Conservation (phyloP, 2,888 invertebrate species). For the Silvanus unidentatus region DNA sequence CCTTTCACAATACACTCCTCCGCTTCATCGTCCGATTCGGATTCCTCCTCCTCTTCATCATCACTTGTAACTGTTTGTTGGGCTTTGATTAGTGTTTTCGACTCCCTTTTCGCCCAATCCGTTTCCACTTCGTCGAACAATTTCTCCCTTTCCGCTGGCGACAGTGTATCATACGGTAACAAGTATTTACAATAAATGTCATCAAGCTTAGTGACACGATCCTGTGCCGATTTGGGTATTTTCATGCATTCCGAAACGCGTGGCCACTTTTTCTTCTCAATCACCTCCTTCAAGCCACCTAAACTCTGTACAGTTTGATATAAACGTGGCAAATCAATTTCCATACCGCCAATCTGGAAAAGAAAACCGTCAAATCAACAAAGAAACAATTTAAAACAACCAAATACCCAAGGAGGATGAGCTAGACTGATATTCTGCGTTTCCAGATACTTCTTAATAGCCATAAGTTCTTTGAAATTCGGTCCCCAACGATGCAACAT, state of each 20-base stretch:
- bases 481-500: conserved; percentile 86
- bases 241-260: conserved; percentile 85
- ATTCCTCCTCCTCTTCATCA: conserved; percentile 42
- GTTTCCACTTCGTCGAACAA: conserved; percentile 67
- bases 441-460: conserved; percentile 74
- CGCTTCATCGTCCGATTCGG: conserved; percentile 48
- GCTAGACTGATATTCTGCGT: conserved; percentile 69
- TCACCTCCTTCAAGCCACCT: conserved; percentile 81
- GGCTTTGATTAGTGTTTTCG: conserved; percentile 38
- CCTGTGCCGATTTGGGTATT: conserved; percentile 72
- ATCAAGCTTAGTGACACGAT: conserved; percentile 76
- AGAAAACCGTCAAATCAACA: conserved; percentile 22
- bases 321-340: conserved; percentile 79
- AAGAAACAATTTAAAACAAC: not conserved
- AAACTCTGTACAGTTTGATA: conserved; percentile 78
- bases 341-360: conserved; percentile 86
- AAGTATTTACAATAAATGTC: conserved; percentile 87
- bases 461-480: conserved; percentile 75
- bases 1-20: conserved; percentile 79
- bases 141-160: conserved; percentile 68
- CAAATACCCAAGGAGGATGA: conserved; percentile 67
- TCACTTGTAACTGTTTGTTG: conserved; percentile 35
- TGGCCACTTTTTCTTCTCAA: conserved; percentile 83
- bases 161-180: conserved; percentile 80
- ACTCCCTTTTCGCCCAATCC: conserved; percentile 65